phyloP scores from a whole-genome alignment of 2,888 invertebrate species.

The Spodoptera littoralis region DNA sequence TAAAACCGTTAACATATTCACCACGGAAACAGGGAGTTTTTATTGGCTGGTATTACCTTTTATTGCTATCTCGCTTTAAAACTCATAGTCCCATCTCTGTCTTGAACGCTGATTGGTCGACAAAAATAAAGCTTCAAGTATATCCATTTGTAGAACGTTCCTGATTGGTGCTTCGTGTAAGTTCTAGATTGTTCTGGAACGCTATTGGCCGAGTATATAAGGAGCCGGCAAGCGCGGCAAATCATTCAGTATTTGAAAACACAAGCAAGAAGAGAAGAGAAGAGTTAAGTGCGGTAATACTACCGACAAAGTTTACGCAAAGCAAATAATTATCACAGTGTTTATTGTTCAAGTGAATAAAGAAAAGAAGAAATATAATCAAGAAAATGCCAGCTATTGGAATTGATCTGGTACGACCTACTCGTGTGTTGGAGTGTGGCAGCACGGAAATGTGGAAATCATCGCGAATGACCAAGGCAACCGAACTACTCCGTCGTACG shows the following conservation, averaged over 20 bases:
- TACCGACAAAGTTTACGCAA: constrained; percentile 51
- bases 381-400: constrained; percentile 79
- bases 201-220: constrained; percentile 63
- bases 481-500: constrained; percentile 95
- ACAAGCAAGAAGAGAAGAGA: constrained; percentile 63
- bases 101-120: constrained; percentile 61
- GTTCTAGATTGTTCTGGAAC: constrained; percentile 71
- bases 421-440: constrained; percentile 96
- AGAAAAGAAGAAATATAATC: constrained; percentile 37
- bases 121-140: constrained; percentile 62
- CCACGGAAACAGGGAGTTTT: constrained; percentile 48
- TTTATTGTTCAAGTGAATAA: constrained; percentile 28
- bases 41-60: constrained; percentile 45
- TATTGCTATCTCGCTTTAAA: constrained; percentile 49
- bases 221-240: constrained; percentile 69
- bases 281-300: constrained; percentile 58
- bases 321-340: constrained; percentile 23
- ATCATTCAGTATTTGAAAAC: constrained; percentile 77
- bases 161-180: constrained; percentile 66
- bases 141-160: constrained; percentile 54
- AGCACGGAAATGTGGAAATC: constrained; percentile 94
- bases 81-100: constrained; percentile 49
- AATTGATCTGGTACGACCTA: constrained; percentile 94
- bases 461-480: constrained; percentile 97
- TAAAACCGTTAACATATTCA: neutral